Evolutionary conservation across 1,140 invertebrate genomes (phyloP).

Genomic region (Harpegnathos saltator): DNA sequence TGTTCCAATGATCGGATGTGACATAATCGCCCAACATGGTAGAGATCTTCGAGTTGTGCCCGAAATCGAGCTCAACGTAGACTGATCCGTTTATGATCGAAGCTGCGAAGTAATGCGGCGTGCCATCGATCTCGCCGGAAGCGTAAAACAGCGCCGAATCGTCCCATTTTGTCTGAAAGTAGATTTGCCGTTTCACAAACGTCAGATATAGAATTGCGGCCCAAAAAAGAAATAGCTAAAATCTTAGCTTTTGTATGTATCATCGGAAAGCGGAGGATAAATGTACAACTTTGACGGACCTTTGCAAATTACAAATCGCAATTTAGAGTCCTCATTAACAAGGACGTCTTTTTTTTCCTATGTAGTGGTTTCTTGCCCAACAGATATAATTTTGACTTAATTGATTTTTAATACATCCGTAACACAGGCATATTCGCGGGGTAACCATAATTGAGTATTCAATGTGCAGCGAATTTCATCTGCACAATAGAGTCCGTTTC

Average conservation of each 20-base stretch:
- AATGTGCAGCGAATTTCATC: slow-evolving; percentile 10
- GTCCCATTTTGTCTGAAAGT: slow-evolving; percentile 91
- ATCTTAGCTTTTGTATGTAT: no score
- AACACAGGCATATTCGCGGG: no score
- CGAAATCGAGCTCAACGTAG: slow-evolving; percentile 93
- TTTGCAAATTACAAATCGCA: no score
- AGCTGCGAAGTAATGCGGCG: slow-evolving; percentile 93
- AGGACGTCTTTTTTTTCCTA: no score
- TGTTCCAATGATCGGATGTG: slow-evolving; percentile 94
- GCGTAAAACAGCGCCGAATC: slow-evolving; percentile 95
- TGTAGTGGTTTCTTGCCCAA: background rate
- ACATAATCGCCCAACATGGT: slow-evolving; percentile 89
- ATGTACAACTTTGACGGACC: no score
- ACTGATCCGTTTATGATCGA: slow-evolving; percentile 92
- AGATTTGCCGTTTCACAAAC: background rate
- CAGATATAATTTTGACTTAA: background rate
- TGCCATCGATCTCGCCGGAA: slow-evolving; percentile 92
- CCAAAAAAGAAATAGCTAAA: no score
- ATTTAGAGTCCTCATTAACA: no score
- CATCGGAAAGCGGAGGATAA: no score
- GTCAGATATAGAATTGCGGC: no score
- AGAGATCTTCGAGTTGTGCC: slow-evolving; percentile 89
- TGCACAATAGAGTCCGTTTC: background rate
- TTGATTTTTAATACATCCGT: no score
- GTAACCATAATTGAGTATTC: slow-evolving; percentile 23